Conservation (phyloP, 64 coral and sea anemone genomes). For the Porites lutea region DNA sequence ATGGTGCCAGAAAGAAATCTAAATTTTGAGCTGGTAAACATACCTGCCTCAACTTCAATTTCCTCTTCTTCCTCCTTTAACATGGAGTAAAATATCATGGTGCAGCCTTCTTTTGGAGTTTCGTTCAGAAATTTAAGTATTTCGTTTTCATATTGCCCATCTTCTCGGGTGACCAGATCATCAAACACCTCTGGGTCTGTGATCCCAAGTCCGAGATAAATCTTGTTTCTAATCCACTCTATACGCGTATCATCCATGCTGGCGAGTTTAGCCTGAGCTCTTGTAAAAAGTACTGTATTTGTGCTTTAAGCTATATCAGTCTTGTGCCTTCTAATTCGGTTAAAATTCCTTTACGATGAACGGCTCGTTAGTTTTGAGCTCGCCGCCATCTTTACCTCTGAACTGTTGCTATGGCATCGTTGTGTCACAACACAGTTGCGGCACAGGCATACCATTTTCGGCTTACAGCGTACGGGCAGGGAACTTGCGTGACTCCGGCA, state of each 20-base stretch:
- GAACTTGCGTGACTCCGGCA: no score
- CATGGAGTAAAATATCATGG: conserved; percentile 94
- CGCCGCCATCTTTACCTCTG: conserved; percentile 17
- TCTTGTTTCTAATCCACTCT: conserved; percentile 96
- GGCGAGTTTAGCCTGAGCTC: neutral
- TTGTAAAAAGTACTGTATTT: neutral
- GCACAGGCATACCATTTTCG: no score
- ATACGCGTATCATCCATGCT: conserved; percentile 96
- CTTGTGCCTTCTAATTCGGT: neutral
- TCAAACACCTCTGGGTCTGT: conserved; percentile 97
- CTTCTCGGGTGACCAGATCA: conserved; percentile 95
- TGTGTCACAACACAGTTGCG: no score
- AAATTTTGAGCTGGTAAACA: neutral
- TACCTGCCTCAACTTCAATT: conserved; percentile 75
- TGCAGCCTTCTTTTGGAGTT: conserved; percentile 90
- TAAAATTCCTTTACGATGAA: neutral
- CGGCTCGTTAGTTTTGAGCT: neutral
- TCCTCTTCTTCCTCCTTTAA: conserved; percentile 82
- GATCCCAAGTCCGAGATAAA: conserved; percentile 93
- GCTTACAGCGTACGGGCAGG: no score
- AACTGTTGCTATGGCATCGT: conserved; percentile 38
- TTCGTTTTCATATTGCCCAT: conserved; percentile 90
- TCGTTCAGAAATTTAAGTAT: conserved; percentile 96
- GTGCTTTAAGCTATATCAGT: neutral
- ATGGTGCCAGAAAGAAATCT: neutral